Base-by-base conservation (phyloP, 1,140 invertebrate species). In the Pararge aegeria region DNA sequence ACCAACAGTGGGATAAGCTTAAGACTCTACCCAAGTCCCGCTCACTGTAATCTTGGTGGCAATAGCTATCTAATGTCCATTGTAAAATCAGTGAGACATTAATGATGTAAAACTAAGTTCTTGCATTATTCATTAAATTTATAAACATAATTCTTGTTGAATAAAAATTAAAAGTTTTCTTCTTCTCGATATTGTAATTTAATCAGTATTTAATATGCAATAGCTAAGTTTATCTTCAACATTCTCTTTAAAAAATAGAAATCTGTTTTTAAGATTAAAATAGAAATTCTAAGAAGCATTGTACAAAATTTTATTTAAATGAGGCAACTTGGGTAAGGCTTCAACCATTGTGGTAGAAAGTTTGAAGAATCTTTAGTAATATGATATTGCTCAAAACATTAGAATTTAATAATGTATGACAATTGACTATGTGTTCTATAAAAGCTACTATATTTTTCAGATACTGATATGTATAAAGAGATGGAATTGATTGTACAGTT, bases 321-420 rank as follows among this genome's bases (percentile, higher is more conserved):
- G 71, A 57, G 78, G 75, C 65, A 78, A 78, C 75, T 77, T 78
- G 71, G 73, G 80, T 76, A 73, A 46, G 58, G 69, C 73, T 76
- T 60, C n/a, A 24, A 64, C 48, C 64, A 65, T 64, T 55, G 63
- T 59, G 21, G 56, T 60, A 69, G 61, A 60, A 64, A 59, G n/a
- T 73, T 63, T 85, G 84, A 83, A 78, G 76, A 73, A 61, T 75
- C 83, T 87, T 84, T 86, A 84, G 84, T 87, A 86, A 86, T 87
- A 87, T 86, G 84, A 87, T 76, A 75, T 73, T 82, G 66, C 66
- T 66, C 62, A 37, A 27, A 24, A 15, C 9, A 13, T 48, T 34
- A 12, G 1, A 5, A 30, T 34, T 34, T 34, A 34, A 12, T 3
- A 3, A 34, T 34, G 3, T 12, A 4, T 34, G 3, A 34, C 30